These are phyloP conservation scores for Agrilus mali DNA, from an alignment of 2,888 invertebrate genomes.

Conservation along the genomic window DNA sequence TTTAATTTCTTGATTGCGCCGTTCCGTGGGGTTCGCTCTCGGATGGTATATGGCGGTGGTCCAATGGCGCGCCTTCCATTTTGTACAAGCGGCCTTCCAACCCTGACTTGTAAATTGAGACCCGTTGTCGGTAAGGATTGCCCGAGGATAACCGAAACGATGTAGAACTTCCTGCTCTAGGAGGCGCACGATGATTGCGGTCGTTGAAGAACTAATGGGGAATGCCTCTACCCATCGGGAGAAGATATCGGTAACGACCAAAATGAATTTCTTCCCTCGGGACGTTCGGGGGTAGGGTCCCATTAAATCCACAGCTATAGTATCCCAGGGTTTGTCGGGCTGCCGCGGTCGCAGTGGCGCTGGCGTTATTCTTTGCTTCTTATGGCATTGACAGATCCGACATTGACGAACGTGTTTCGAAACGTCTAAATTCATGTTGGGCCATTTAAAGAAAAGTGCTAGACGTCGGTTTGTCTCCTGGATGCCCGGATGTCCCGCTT, in stretches of 20 bases:
- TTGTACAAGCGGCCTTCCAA: slow-evolving; percentile 8
- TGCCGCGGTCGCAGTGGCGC: slow-evolving; percentile 5
- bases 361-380: no score
- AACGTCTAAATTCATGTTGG: slow-evolving; percentile 3
- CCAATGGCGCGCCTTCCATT: not conserved
- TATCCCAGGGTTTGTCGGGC: slow-evolving; percentile 7
- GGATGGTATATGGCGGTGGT: not conserved
- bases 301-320: slow-evolving; percentile 7
- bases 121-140: slow-evolving; percentile 9
- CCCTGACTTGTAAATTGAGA: slow-evolving; percentile 2
- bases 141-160: slow-evolving; percentile 6
- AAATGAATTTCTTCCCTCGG: slow-evolving; percentile 7
- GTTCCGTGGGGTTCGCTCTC: not conserved
- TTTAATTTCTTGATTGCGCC: not conserved
- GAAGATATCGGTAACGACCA: slow-evolving; percentile 15
- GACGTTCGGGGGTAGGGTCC: slow-evolving; percentile 7
- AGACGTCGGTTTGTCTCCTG: slow-evolving; percentile 12
- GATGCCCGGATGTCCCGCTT: slow-evolving; percentile 14
- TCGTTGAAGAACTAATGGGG: slow-evolving; percentile 5
- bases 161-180: slow-evolving; percentile 9
- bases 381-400: slow-evolving; percentile 1
- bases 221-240: slow-evolving; percentile 17
- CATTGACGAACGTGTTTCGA: slow-evolving; percentile 14
- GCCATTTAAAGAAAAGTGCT: slow-evolving; percentile 6
- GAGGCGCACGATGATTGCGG: not conserved